Evolutionary conservation across 2,797 vertebrate genomes (phyloP), one percentile per base, ranked within the genome.

Genomic region (Euthynnus affinis): DNA sequence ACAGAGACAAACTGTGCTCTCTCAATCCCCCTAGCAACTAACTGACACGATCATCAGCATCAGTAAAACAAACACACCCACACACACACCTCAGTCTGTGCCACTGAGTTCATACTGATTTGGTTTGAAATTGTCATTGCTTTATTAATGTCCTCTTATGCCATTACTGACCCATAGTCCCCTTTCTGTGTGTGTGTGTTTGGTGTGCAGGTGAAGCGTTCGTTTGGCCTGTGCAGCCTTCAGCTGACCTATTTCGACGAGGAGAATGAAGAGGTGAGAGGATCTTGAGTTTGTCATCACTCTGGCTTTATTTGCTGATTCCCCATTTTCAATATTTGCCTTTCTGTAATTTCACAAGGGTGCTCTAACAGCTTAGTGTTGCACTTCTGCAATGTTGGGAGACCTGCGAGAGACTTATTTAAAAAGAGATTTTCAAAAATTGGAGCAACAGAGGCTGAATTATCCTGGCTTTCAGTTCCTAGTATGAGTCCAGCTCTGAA

Each of bases 231-330:
- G 79, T 96, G 95, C 84, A 95, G 92, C 82, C 92, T 98, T 75
- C 97, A 99, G 84, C 94, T 99, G 87, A 99, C 98, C 57, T 98
- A 99, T 81, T 93, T 97, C 23, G 98, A 98, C 76, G 97, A 99
- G 82, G 98, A 99, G 74, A 96, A 96, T 2, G 97, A 99, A 84
- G 97, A 99, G 96, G 98, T 99, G 93, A 95, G 92, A 42, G 18
- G 13, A 37, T 25, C 1, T 56, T 20, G 46, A 20, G 22, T 17
- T 13, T 79, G 23, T 62, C 8, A 15, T 56, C 18, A n/a, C 32
- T n/a, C 3, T 23, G 25, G 13, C 5, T 40, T 34, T 56, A 9
- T 67, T 52, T 52, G 15, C 14, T 40, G 2, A 42, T 25, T 17
- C 29, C 17, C 22, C 27, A 12, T 7, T n/a, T 15, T 63, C 14